A percentile compares a stretch with the other conserved stretches of the same genome.
Conservation (phyloP, 2,797 vertebrate genomes). For the Sebastes elongatus region DNA sequence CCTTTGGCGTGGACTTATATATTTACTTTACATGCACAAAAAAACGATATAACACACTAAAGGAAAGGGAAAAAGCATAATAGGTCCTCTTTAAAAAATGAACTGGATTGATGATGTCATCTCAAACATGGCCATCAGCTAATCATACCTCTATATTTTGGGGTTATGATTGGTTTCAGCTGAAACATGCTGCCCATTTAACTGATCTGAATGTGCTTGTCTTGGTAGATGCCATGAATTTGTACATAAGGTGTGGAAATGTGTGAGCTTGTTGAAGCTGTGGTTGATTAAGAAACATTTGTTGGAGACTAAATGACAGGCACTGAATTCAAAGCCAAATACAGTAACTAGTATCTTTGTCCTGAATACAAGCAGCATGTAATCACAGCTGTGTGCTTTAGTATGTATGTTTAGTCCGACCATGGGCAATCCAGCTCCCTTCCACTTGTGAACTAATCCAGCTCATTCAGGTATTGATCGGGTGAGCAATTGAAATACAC, state of each 20-base stretch:
- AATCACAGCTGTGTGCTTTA: background rate
- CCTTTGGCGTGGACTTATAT: background rate
- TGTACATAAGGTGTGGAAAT: no score
- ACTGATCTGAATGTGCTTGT: background rate
- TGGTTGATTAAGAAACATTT: background rate
- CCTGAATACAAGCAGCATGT: background rate
- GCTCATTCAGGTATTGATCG: conserved; percentile 2
- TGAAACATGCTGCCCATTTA: background rate
- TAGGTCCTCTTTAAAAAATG: background rate
- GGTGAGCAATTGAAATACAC: background rate
- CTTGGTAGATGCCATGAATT: background rate
- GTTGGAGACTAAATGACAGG: background rate
- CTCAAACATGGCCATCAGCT: background rate
- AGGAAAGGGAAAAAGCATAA: background rate
- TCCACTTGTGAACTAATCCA: background rate
- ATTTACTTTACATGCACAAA: background rate
- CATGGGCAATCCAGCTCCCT: background rate
- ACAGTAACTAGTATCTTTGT: background rate
- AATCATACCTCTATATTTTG: background rate
- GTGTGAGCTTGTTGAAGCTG: background rate
- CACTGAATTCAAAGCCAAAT: background rate
- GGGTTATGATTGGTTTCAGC: background rate
- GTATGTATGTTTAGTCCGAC: background rate
- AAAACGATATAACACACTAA: background rate
- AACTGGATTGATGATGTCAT: background rate